These are phyloP conservation scores for Lithobates pipiens DNA, from an alignment of 2,797 vertebrate species.

Conservation along the genomic window DNA sequence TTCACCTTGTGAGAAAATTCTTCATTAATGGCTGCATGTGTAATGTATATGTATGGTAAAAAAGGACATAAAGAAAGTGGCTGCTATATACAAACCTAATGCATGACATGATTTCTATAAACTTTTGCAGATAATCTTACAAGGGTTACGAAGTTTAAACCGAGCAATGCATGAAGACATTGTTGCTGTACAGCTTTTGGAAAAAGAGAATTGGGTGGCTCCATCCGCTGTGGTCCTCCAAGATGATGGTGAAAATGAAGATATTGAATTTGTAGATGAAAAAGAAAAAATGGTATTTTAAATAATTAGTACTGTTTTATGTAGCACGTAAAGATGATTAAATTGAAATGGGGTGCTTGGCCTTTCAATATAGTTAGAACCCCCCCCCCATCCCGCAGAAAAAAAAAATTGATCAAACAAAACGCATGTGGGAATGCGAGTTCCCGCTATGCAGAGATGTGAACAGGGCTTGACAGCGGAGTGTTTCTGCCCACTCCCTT, in stretches of 20 bases:
- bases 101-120: neutral
- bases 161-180: conserved; percentile 93
- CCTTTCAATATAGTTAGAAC: too few relatives aligned
- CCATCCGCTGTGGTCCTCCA: conserved; percentile 91
- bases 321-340: neutral
- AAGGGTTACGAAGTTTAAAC: conserved; percentile 93
- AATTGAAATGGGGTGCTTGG: too few relatives aligned
- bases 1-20: too few relatives aligned
- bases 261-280: conserved; percentile 83
- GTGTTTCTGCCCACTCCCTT: too few relatives aligned
- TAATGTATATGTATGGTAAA: too few relatives aligned
- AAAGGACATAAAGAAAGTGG: too few relatives aligned
- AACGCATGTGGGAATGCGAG: too few relatives aligned
- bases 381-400: too few relatives aligned
- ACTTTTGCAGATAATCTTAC: conserved; percentile 85
- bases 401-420: too few relatives aligned
- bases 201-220: conserved; percentile 84
- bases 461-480: too few relatives aligned
- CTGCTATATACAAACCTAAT: neutral
- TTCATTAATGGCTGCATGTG: too few relatives aligned
- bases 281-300: conserved; percentile 79
- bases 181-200: conserved; percentile 89
- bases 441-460: too few relatives aligned
- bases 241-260: conserved; percentile 89
- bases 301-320: neutral